phyloP scores from a whole-genome alignment of 2,888 invertebrate genomes.

The Alloplasta piceator region DNA sequence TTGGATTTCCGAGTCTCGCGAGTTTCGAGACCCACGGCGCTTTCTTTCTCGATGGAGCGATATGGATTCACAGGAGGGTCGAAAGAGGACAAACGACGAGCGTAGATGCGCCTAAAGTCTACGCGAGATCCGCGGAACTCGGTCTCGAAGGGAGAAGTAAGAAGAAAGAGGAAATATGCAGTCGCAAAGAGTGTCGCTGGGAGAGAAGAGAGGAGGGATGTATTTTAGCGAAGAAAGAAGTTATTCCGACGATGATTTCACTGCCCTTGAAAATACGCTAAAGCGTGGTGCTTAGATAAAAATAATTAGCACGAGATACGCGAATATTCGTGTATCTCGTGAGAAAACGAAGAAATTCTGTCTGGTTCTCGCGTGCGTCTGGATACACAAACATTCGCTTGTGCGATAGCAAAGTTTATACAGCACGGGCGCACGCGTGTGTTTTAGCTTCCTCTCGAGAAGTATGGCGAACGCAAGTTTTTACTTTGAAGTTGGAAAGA shows the following conservation, averaged over 20 bases:
- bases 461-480: conserved; percentile 72
- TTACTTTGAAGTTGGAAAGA: conserved; percentile 80
- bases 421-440: conserved; percentile 34
- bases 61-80: conserved; percentile 35
- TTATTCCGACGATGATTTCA: conserved; percentile 72
- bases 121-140: conserved; percentile 24
- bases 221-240: conserved; percentile 36
- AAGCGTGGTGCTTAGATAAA: conserved; percentile 79
- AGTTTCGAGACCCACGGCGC: conserved; percentile 60
- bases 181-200: conserved; percentile 27
- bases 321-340: conserved; percentile 28
- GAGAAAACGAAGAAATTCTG: conserved; percentile 45
- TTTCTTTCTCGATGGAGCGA: conserved; percentile 56
- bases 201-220: conserved; percentile 16
- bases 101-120: background rate
- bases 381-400: background rate
- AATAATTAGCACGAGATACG: conserved; percentile 80
- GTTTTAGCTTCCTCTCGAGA: conserved; percentile 39
- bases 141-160: conserved; percentile 12
- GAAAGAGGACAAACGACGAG: conserved; percentile 32
- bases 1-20: conserved; percentile 74
- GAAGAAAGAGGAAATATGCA: conserved; percentile 10
- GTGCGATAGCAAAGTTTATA: conserved; percentile 4
- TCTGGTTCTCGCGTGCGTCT: conserved; percentile 45
- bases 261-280: conserved; percentile 80